Evolutionary conservation across 23 tunicate genomes (phyloP).

Genomic region (Ascidia mentula): DNA sequence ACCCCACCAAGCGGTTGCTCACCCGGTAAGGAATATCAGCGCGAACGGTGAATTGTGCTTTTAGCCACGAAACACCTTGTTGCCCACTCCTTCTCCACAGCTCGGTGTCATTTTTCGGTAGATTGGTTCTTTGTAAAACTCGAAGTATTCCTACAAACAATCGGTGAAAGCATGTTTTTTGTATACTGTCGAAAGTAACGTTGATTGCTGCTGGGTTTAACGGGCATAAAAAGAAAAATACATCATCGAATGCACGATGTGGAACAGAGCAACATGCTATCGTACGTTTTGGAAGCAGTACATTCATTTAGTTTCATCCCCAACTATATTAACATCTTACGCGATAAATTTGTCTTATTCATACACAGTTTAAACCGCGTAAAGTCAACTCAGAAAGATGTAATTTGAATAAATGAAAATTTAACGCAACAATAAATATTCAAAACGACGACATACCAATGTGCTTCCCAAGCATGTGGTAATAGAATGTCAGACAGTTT

Average conservation of each 20-base stretch:
- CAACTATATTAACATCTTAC: too few relatives aligned
- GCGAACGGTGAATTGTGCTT: background rate
- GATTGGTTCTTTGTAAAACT: slow-evolving; percentile 18
- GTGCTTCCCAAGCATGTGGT: slow-evolving; percentile 83
- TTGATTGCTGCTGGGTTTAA: too few relatives aligned
- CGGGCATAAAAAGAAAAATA: too few relatives aligned
- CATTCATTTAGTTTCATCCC: too few relatives aligned
- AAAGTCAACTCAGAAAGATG: too few relatives aligned
- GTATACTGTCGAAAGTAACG: background rate
- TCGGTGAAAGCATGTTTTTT: background rate
- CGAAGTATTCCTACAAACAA: slow-evolving; percentile 42
- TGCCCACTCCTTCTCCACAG: slow-evolving; percentile 48
- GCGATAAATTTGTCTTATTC: too few relatives aligned
- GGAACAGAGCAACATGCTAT: too few relatives aligned
- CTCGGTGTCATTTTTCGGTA: slow-evolving; percentile 26
- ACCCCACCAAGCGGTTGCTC: background rate
- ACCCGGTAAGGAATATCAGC: slow-evolving; percentile 30
- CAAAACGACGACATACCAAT: slow-evolving; percentile 62
- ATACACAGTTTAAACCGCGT: too few relatives aligned
- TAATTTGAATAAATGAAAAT: too few relatives aligned
- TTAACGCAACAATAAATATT: too few relatives aligned
- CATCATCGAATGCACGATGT: too few relatives aligned
- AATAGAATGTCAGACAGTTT: slow-evolving; percentile 67
- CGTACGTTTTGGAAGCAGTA: too few relatives aligned
- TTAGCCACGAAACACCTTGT: slow-evolving; percentile 53